phyloP scores from a whole-genome alignment of 1,140 invertebrate species.

The Drosophila willistoni region DNA sequence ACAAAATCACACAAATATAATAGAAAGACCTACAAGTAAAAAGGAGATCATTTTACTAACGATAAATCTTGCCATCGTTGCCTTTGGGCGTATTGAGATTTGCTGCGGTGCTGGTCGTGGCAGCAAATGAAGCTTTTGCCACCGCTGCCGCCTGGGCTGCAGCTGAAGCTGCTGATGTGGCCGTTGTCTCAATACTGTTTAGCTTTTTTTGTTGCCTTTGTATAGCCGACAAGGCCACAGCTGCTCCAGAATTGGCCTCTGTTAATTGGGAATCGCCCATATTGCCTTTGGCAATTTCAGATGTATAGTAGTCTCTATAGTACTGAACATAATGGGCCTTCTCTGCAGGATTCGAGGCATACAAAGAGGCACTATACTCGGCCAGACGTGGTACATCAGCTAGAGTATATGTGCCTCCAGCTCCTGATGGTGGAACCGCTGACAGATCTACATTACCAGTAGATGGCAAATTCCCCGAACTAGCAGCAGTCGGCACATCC shows the following conservation, averaged over 20 bases:
- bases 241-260: slow-evolving; percentile 93
- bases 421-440: slow-evolving; percentile 36
- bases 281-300: slow-evolving; percentile 87
- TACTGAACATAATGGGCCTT: slow-evolving; percentile 90
- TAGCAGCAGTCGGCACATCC: slow-evolving; percentile 19
- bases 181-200: slow-evolving; percentile 69
- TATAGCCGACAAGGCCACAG: slow-evolving; percentile 94
- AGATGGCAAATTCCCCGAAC: slow-evolving; percentile 5
- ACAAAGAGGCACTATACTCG: slow-evolving; percentile 90
- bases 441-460: slow-evolving; percentile 15
- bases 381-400: slow-evolving; percentile 90
- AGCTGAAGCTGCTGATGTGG: slow-evolving; percentile 73
- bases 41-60: slow-evolving; percentile 83
- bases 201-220: slow-evolving; percentile 83
- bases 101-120: slow-evolving; percentile 41
- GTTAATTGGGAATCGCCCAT: slow-evolving; percentile 83
- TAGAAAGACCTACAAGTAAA: neutral
- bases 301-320: slow-evolving; percentile 92
- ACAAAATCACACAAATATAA: neutral
- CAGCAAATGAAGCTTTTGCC: slow-evolving; percentile 44
- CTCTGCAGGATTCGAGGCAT: slow-evolving; percentile 90
- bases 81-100: slow-evolving; percentile 84
- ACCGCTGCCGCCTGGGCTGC: slow-evolving; percentile 71
- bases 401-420: slow-evolving; percentile 84
- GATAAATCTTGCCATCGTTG: slow-evolving; percentile 87